A percentile compares a stretch with the other conserved stretches of the same genome.
Conservation (phyloP, 2,888 invertebrate genomes). For the Beris morrisii region DNA sequence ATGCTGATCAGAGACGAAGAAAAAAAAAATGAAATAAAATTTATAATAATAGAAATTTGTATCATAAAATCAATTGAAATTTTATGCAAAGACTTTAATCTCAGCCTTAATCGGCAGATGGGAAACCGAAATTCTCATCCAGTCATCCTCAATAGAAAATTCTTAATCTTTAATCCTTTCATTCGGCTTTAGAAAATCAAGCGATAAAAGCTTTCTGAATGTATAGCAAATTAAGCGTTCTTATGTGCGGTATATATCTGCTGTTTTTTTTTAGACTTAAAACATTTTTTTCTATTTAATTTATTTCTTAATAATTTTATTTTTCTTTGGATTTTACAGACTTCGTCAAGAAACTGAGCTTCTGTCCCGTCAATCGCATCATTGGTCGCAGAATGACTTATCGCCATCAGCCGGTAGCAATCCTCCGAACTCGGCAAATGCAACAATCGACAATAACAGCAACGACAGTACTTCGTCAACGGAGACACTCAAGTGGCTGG, state of each 20-base stretch:
- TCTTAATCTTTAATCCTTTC: constrained; percentile 24
- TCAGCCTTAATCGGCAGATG: constrained; percentile 27
- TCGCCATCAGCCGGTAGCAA: constrained; percentile 52
- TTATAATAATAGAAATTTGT: background rate
- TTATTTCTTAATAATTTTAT: constrained; percentile 16
- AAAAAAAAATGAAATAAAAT: too few species aligned
- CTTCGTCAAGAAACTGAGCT: constrained; percentile 57
- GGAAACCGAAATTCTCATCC: constrained; percentile 10
- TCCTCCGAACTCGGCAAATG: constrained; percentile 45
- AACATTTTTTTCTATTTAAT: background rate
- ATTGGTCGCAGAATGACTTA: constrained; percentile 56
- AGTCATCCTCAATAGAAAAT: constrained; percentile 23
- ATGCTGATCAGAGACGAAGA: too few species aligned
- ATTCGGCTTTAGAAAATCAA: constrained; percentile 5
- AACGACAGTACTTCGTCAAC: constrained; percentile 62
- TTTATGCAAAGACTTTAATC: constrained; percentile 20
- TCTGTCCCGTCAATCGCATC: constrained; percentile 55
- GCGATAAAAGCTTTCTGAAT: constrained; percentile 13
- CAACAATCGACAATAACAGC: constrained; percentile 48
- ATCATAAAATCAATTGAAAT: background rate
- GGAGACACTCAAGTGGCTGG: constrained; percentile 79
- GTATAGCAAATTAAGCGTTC: constrained; percentile 25
- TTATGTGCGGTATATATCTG: constrained; percentile 7
- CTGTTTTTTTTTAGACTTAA: constrained; percentile 1
- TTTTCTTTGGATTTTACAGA: constrained; percentile 43